Evolutionary conservation across 37 sponge, comb jelly and placozoan genomes (phyloP).

Genomic region (Cliona cf. orientalis): DNA sequence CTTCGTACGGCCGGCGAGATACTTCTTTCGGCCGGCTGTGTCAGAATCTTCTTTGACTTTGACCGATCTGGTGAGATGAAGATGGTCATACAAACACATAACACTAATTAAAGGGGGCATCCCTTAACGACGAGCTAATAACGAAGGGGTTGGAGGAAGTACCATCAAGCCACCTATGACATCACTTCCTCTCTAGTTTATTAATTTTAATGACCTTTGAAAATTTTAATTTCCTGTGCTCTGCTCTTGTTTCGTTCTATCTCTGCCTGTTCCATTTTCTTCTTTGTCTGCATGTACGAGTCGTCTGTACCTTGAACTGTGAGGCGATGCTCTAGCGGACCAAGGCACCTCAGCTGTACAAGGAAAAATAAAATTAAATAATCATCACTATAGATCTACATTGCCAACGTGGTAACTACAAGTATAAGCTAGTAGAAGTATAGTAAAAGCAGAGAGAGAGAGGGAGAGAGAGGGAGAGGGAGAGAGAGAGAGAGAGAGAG

Average conservation of each 20-base stretch:
- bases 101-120: too few relatives aligned
- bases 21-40: too few relatives aligned
- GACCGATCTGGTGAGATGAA: too few relatives aligned
- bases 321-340: conserved; percentile 42
- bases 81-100: too few relatives aligned
- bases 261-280: conserved; percentile 54
- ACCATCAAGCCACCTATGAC: too few relatives aligned
- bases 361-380: neutral
- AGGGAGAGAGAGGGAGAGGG: neutral
- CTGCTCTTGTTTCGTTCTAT: conserved; percentile 60
- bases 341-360: conserved; percentile 39
- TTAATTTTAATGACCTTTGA: too few relatives aligned
- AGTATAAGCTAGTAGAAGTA: neutral
- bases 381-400: neutral
- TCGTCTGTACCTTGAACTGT: conserved; percentile 78
- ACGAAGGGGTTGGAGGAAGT: too few relatives aligned
- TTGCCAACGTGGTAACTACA: neutral
- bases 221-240: conserved; percentile 25
- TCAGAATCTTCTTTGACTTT: too few relatives aligned
- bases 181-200: too few relatives aligned
- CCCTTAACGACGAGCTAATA: too few relatives aligned
- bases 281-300: conserved; percentile 63
- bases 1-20: neutral
- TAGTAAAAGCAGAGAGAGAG: neutral
- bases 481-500: neutral